Evolutionary conservation across 2,113 vertebrate species (phyloP), one percentile per base, ranked within the genome.

Genomic region (Bagarius yarrelli): DNA sequence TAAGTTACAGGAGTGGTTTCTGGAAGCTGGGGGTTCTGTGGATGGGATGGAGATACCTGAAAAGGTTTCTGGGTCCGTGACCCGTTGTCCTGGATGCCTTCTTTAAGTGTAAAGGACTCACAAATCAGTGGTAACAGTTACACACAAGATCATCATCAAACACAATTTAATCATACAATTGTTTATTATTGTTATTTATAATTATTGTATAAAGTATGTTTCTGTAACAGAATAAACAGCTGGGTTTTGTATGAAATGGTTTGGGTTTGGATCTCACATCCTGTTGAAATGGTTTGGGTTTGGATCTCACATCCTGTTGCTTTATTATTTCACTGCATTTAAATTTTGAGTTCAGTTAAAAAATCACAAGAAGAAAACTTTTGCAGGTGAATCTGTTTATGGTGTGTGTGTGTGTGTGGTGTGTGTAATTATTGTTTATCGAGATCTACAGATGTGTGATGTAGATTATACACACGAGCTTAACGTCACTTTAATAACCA

Each of bases 1-100:
- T 74, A 94, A 91, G 91, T 96, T 96, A 88, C 98, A 98, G 94
- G 94, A 95, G 88, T 93, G 90, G 83, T 95, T 99, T 82, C 91
- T 99, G 89, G 96, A 96, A 87, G 91, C 95, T 13, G 96, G 96
- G 19, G 96, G 96, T 81, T 96, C 96, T 67, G 88, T 92, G 88
- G 96, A 99, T 82, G 97, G 96, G 59, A 93, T 93, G 92, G 95
- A 96, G 84, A 96, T 99, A 94, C 91, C 6, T 99, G 81, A 92
- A 93, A 82, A 93, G 83, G 85, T 96, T 97, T 85, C 93, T 99
- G 23, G 91, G 93, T 40, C 6, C 95, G 95, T 83, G 93, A 92
- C 83, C 96, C 97, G 40, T 91, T n/a, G n/a, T 89, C 76, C 95
- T 96, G 88, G 95, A 94, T 55, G 94, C 96, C 25, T 98, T 98